Base-by-base conservation (phyloP, 2,797 vertebrate species). In the Diplodus sargus region DNA sequence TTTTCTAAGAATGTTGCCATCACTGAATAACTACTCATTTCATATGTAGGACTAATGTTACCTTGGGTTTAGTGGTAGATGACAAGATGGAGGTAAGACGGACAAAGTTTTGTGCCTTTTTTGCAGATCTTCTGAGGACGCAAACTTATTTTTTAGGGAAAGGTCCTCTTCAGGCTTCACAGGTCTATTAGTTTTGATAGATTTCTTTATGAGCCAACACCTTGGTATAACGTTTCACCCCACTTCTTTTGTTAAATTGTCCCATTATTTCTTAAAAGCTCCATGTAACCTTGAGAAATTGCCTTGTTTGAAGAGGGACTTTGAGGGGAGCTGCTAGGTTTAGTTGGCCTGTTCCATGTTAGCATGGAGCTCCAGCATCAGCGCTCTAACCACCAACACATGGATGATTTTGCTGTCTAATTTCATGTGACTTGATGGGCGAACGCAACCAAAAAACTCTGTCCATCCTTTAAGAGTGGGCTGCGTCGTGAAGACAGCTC, bases 341-440 rank as follows among this genome's bases (percentile, higher is more conserved):
- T 23, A 23, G 51, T 48, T 4, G 18, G 17, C 17, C 15, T 7
- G 4, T 11, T 58, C 10, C 47, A 22, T 8, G 48, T 66, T 53
- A 75, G 66, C 76, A 74, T 69, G 69, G 73, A 86, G 81, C 76
- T 60, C 60, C 60, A n/a, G 47, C 25, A 1, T 64, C 18, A 30
- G 17, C 43, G 4, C 45, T 61, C 57, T 16, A 0, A 5, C 69
- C 17, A 51, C 49, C 20, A 54, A 82, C 71, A 76, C 81, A 79
- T 73, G 79, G 74, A 87, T 80, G 82, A 82, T 53, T 62, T 83
- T 12, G 0, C n/a, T 18, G 61, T 67, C 11, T 30, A 3, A 60
- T 23, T 54, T 30, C 20, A 22, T 18, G 5, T 39, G 57, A 70
- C 22, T 59, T 30, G 4, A 63, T 61, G 30, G 30, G 14, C 11